These are phyloP conservation scores for Thunnus maccoyii DNA, from an alignment of 2,113 vertebrate genomes.

Conservation along the genomic window DNA sequence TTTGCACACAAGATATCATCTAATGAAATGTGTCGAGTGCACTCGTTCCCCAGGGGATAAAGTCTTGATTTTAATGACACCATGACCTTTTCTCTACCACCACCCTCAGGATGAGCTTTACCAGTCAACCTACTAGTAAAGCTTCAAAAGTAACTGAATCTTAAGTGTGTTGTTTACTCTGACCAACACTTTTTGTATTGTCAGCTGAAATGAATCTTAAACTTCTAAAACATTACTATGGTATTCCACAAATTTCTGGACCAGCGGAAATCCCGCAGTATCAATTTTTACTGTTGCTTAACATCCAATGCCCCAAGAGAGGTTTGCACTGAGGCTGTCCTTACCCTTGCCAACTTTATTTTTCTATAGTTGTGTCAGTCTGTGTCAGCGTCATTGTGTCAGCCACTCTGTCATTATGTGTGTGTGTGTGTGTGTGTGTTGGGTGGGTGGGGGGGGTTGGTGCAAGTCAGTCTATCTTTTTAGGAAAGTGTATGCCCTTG, in stretches of 20 bases:
- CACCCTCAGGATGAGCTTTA: too few relatives aligned
- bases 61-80: not conserved
- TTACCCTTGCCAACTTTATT: not conserved
- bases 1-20: not conserved
- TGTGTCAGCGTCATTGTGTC: slow-evolving; percentile 6
- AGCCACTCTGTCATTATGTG: not conserved
- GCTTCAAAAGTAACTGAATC: not conserved
- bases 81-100: too few relatives aligned
- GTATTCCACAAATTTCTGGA: not conserved
- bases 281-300: not conserved
- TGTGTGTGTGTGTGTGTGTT: not conserved
- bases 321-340: not conserved
- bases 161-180: too few relatives aligned
- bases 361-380: not conserved
- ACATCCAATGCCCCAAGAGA: not conserved
- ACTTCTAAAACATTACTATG: too few relatives aligned
- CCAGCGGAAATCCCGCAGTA: not conserved
- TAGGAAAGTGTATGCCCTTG: slow-evolving; percentile 12
- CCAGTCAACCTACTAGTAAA: too few relatives aligned
- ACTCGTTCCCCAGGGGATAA: not conserved
- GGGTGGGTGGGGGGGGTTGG: not conserved
- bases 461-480: not conserved
- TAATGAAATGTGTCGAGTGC: not conserved
- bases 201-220: too few relatives aligned
- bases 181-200: not conserved